Conservation (phyloP, 2,797 vertebrate genomes). For the Neosilurus mollespiculum region DNA sequence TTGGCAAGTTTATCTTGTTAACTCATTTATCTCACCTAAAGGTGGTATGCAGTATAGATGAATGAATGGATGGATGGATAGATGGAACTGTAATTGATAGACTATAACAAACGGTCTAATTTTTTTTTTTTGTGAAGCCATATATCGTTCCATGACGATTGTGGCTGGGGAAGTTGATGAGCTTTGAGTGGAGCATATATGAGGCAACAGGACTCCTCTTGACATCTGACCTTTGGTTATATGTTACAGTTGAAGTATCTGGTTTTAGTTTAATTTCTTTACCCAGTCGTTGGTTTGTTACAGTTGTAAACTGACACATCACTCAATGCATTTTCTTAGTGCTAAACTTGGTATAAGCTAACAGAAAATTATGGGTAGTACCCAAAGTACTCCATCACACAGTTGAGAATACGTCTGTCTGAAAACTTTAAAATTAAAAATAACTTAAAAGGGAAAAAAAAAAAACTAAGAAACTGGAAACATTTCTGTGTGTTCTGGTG, state of each 20-base stretch:
- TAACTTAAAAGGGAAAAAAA: neutral
- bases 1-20: neutral
- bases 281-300: neutral
- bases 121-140: neutral
- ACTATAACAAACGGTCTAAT: neutral
- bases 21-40: too few species aligned
- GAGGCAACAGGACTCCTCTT: neutral
- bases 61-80: too few species aligned
- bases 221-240: neutral
- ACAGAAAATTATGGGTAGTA: neutral
- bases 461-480: neutral
- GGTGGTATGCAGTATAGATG: too few species aligned
- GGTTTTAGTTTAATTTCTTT: neutral
- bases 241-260: neutral
- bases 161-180: neutral
- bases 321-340: neutral
- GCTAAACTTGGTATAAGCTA: neutral
- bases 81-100: too few species aligned
- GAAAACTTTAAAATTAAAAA: too few species aligned
- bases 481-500: neutral
- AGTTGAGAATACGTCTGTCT: neutral
- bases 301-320: neutral
- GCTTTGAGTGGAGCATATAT: neutral
- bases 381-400: neutral
- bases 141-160: neutral